Percentiles rank a stretch among this genome's conserved stretches.
phyloP scores from a whole-genome alignment of 2,797 vertebrate species.

The Scomberomorus guttatus region DNA sequence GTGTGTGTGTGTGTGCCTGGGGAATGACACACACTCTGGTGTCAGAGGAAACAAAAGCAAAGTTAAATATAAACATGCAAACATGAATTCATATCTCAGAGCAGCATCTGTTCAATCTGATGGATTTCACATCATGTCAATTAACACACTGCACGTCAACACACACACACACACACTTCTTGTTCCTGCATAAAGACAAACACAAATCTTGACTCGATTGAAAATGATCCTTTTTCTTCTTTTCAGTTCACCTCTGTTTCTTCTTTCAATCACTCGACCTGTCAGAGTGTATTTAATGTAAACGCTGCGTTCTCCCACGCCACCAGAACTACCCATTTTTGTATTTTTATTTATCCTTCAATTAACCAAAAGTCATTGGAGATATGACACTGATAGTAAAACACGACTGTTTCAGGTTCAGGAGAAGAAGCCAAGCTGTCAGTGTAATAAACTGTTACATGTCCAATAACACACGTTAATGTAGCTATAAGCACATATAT shows the following conservation, averaged over 20 bases:
- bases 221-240: conserved; percentile 19
- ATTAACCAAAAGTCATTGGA: no score
- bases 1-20: conserved; percentile 4
- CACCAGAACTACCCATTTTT: neutral
- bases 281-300: neutral
- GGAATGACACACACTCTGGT: conserved; percentile 30
- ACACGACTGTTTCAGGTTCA: no score
- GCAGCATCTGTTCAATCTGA: conserved; percentile 62
- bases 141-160: conserved; percentile 49
- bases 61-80: conserved; percentile 67
- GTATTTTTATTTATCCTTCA: no score
- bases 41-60: conserved; percentile 55
- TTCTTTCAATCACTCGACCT: neutral
- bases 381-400: no score
- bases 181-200: conserved; percentile 14
- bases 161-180: conserved; percentile 25
- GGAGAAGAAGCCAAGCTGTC: no score
- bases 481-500: no score
- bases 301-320: conserved; percentile 1
- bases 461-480: no score
- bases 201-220: conserved; percentile 1
- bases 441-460: no score
- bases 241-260: conserved; percentile 1
- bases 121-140: conserved; percentile 57
- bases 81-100: conserved; percentile 51